Evolutionary conservation across 2,888 invertebrate genomes (phyloP), one percentile per base, ranked within the genome.

Genomic region (Leptodirus hochenwartii): DNA sequence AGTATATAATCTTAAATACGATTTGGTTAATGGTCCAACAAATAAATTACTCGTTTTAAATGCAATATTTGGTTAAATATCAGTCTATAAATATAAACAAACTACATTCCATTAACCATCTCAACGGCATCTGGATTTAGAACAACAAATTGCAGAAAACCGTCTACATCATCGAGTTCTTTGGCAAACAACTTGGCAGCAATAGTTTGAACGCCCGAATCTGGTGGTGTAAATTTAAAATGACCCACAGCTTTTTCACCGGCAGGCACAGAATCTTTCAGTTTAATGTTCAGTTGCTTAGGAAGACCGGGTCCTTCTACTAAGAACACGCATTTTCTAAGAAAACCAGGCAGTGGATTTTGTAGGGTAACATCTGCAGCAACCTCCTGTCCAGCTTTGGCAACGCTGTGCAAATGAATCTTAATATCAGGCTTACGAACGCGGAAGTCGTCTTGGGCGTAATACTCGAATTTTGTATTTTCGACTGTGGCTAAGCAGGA

Each of bases 161-260:
- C 90, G 46, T 90, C 88, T 2, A 90, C 82, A 48, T 91, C 90
- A 37, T 75, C 73, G 42, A 93, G 62, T 51, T 91, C 85, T 43
- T 77, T 81, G 8, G 85, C 82, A 28, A 67, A 66, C 54, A 91
- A 91, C 51, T 87, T 90, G 12, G 79, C 87, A 14, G 78, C 72
- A 36, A 91, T 70, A 11, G 84, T 81, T 38, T 77, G 76, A 20
- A 76, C 68, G 1, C 91, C 91, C 1, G 69, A 64, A 52, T 74
- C 69, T 3, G 73, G 73, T 1, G 90, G 85, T 0, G 67, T 71
- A 47, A 88, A 64, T 39, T 72, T 74, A 45, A 87, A 80, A 12
- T 69, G 65, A 1, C 75, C 76, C 30, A 66, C 66, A 0, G 79
- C 81, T 17, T 69, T 64, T 27, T 67, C 74, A 2, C 75, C 77